These are phyloP conservation scores for Sorex araneus DNA, from an alignment of 2,113 vertebrate genomes.

Conservation along the genomic window DNA sequence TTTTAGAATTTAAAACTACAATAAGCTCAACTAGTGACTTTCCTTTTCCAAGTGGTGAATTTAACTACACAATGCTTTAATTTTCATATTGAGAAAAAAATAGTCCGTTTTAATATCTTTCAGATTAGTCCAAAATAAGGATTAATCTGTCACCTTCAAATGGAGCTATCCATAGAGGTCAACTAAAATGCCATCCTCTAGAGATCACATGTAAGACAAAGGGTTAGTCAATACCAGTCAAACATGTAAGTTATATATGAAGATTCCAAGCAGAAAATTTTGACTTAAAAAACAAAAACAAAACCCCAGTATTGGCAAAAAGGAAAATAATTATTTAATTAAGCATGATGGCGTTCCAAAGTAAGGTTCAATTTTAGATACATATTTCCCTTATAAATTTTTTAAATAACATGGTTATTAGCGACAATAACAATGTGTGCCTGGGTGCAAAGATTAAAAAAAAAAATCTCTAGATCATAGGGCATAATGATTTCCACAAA, in stretches of 20 bases:
- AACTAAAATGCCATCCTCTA: conserved; percentile 40
- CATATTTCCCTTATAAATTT: conserved; percentile 34
- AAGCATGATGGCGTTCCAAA: conserved; percentile 39
- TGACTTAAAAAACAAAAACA: background rate
- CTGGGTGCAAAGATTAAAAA: background rate
- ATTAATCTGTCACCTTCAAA: conserved; percentile 48
- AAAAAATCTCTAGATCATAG: conserved; percentile 51
- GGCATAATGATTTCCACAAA: conserved; percentile 68
- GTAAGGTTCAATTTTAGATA: conserved; percentile 43
- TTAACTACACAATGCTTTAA: conserved; percentile 10
- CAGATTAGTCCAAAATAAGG: background rate
- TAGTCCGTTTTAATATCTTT: conserved; percentile 32
- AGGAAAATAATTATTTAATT: background rate
- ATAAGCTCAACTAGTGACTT: conserved; percentile 9
- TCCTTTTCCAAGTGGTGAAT: conserved; percentile 37
- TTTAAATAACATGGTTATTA: conserved; percentile 59
- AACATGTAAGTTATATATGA: background rate
- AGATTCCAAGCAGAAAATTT: conserved; percentile 51
- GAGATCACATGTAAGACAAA: background rate
- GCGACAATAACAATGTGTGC: conserved; percentile 57
- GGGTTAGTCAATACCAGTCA: background rate
- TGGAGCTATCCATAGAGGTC: background rate
- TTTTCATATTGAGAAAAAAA: conserved; percentile 28
- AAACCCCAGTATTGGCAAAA: conserved; percentile 16
- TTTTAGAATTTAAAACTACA: background rate